Evolutionary conservation across 30 jellyfish, hydroid and myxozoan species (phyloP), one percentile per base, ranked within the genome.

Genomic region (Chironex yamaguchii): DNA sequence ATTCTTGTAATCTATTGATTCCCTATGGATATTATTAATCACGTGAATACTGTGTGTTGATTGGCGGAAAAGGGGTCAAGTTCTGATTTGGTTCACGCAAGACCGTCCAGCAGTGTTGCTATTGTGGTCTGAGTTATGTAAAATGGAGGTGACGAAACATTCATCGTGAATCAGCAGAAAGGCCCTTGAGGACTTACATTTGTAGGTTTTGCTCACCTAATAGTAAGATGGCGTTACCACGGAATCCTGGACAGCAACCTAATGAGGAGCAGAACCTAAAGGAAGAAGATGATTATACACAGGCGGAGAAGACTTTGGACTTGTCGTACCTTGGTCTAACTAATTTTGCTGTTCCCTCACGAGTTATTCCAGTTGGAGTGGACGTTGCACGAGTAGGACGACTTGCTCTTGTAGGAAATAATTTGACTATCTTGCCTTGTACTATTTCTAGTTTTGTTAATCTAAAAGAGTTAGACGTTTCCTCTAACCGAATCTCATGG

Each of bases 401-500:
- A 77, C 81, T 95, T 29, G 81, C 71, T 4, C 84, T 95, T 3
- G 84, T 31, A 33, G 97, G 97, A 36, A 95, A 95, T 70, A 49
- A 86, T 13, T 84, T 95, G 20, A 69, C 85, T 20, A 92, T 82
- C n/a, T 48, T 95, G 48, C 99, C 99, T 0, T 72, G 91, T 33
- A 4, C 82, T 12, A 85, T 95, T 12, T 32, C 94, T 1, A 91
- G 82, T 3, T 95, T 95, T 62, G 67, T 62, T 9, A 84, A 79
- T 58, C 49, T 95, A 26, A 89, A 85, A 65, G 97, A 95, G 80
- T 71, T 95, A 42, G 97, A 95, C 48, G 87, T 90, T 70, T 95
- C 99, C 29, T 87, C 98, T 23, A 95, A 95, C 64, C 52, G 67
- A 28, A 89, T 95, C n/a, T 53, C 99, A 13, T 95, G 99, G 99